Evolutionary conservation across 1,140 invertebrate genomes (phyloP).

Genomic region (Brachionus manjavacas): DNA sequence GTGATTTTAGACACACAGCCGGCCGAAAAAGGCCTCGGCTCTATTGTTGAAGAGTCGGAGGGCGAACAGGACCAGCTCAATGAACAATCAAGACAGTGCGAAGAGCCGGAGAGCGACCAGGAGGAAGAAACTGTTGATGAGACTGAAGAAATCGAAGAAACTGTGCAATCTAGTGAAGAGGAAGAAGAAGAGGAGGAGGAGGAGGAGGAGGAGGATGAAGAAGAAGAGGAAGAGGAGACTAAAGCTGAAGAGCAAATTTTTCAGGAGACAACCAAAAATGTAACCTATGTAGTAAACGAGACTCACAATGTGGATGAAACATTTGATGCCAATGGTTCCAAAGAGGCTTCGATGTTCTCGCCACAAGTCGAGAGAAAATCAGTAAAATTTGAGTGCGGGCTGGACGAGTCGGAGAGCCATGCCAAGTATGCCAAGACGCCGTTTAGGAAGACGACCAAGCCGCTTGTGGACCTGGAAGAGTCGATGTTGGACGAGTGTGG

Average conservation of each 20-base stretch:
- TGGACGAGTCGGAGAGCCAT: not conserved
- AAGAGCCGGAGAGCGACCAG: not conserved
- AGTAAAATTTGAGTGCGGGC: not conserved
- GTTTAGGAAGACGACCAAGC: not conserved
- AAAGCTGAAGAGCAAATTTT: not conserved
- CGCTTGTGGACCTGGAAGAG: not conserved
- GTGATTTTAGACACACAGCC: not conserved
- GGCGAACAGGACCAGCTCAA: not conserved
- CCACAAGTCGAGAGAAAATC: not conserved
- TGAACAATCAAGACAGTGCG: not conserved
- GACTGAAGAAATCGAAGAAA: not conserved
- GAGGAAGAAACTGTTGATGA: not conserved
- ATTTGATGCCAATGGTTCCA: not conserved
- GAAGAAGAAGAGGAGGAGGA: not conserved
- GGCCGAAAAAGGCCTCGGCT: not conserved
- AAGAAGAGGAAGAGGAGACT: not conserved
- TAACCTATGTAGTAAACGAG: not conserved
- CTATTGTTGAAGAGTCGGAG: not conserved
- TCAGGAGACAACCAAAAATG: not conserved
- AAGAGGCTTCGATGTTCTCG: not conserved
- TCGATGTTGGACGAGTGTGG: not conserved
- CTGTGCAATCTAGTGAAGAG: not conserved
- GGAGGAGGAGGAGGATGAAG: not conserved
- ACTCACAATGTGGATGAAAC: not conserved
- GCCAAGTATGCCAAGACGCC: conserved; percentile 1